phyloP scores from a whole-genome alignment of 2,888 invertebrate genomes.

The Lutraria lutraria region DNA sequence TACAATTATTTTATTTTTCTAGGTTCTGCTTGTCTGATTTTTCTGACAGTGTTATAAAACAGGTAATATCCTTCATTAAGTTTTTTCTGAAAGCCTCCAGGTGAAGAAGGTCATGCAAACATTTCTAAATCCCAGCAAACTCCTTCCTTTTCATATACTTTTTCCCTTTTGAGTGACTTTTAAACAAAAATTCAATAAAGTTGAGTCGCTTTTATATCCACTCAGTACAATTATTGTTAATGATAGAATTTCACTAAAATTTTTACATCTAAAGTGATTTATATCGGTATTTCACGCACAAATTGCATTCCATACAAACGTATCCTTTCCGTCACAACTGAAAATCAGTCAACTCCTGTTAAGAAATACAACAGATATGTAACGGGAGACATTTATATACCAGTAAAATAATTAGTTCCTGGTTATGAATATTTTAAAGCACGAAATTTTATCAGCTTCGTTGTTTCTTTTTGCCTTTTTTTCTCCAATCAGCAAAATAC shows the following conservation, averaged over 20 bases:
- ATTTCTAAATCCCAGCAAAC: conserved; percentile 16
- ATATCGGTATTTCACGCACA: conserved; percentile 20
- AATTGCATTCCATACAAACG: conserved; percentile 27
- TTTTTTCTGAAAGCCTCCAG: background rate
- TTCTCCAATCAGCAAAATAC: background rate
- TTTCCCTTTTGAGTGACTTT: conserved; percentile 34
- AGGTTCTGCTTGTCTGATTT: background rate
- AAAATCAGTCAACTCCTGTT: conserved; percentile 7
- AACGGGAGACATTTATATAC: conserved; percentile 24
- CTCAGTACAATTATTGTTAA: conserved; percentile 21
- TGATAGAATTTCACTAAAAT: conserved; percentile 41
- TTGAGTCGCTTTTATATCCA: conserved; percentile 6
- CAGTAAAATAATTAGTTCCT: conserved; percentile 36
- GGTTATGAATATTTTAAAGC: conserved; percentile 31
- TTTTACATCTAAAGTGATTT: conserved; percentile 26
- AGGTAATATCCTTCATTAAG: conserved; percentile 32
- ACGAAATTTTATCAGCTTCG: background rate
- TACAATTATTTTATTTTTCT: background rate
- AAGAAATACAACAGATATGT: conserved; percentile 20
- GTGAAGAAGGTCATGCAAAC: conserved; percentile 57
- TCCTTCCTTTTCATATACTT: background rate
- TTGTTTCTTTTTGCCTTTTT: background rate
- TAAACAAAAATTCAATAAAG: conserved; percentile 41
- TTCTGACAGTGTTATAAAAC: conserved; percentile 19
- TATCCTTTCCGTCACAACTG: conserved; percentile 17